Conservation (phyloP, 2,113 vertebrate genomes). For the Pseudopipra pipra region DNA sequence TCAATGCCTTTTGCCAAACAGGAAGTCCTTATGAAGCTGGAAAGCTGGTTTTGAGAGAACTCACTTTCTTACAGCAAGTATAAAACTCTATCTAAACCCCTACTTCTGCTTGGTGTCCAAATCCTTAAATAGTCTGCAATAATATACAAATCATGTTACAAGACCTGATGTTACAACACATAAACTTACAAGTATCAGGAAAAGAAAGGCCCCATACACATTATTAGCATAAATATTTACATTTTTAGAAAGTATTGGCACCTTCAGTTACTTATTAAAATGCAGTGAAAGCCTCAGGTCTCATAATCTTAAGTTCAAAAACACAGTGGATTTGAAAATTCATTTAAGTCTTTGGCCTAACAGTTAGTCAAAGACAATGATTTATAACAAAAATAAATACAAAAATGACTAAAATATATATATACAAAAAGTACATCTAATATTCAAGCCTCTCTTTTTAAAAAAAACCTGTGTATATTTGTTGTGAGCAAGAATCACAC, state of each 20-base stretch:
- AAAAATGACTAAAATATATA: conserved; percentile 77
- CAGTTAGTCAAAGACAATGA: conserved; percentile 70
- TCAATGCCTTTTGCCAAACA: background rate
- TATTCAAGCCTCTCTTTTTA: conserved; percentile 69
- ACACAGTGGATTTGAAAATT: conserved; percentile 44
- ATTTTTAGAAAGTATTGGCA: conserved; percentile 57
- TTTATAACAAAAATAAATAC: conserved; percentile 88
- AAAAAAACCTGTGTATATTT: conserved; percentile 39
- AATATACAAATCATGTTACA: conserved; percentile 41
- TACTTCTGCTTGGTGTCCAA: background rate
- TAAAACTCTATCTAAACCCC: conserved; percentile 1
- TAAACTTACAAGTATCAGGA: background rate
- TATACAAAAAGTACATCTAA: conserved; percentile 81
- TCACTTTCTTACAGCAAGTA: conserved; percentile 11
- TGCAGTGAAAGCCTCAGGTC: conserved; percentile 42
- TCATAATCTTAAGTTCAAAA: conserved; percentile 38
- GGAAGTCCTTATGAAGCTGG: background rate
- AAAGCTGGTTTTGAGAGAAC: conserved; percentile 21
- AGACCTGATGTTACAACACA: conserved; percentile 14
- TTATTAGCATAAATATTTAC: conserved; percentile 27
- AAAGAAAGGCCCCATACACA: background rate
- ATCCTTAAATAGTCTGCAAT: background rate
- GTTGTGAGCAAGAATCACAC: conserved; percentile 42
- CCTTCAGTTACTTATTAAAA: conserved; percentile 47
- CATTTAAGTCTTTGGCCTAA: conserved; percentile 77